A percentile compares a stretch with the other conserved stretches of the same genome.
phyloP scores from a whole-genome alignment of 2,113 vertebrate genomes.

The Geococcyx californianus region DNA sequence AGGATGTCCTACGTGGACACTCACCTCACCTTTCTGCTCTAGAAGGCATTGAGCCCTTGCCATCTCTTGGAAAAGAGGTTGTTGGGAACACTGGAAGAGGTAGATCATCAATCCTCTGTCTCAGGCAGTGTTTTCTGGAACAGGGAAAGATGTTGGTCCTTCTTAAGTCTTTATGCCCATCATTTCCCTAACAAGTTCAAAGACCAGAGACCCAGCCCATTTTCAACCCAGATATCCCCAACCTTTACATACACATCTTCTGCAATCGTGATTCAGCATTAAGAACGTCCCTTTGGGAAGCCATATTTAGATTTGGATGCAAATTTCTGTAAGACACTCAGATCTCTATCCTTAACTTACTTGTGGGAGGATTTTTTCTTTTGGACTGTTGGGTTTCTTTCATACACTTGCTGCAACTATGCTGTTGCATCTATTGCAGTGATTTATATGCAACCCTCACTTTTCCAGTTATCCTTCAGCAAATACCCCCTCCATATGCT shows the following conservation, averaged over 20 bases:
- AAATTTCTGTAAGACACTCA: background rate
- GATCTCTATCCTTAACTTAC: background rate
- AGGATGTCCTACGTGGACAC: background rate
- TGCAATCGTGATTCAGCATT: background rate
- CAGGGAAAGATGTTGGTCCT: background rate
- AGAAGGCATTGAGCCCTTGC: background rate
- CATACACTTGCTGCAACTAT: background rate
- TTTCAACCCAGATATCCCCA: background rate
- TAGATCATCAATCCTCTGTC: background rate
- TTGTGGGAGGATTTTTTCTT: background rate
- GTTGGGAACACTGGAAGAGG: background rate
- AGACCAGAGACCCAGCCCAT: accelerated
- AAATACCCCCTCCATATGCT: background rate
- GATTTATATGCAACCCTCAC: background rate
- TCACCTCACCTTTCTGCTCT: background rate
- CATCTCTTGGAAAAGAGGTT: background rate
- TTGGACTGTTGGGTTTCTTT: background rate
- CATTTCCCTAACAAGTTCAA: background rate
- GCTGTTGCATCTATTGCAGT: background rate
- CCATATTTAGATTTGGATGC: background rate
- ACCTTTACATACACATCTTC: accelerated
- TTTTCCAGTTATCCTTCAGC: background rate
- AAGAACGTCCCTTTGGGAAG: background rate
- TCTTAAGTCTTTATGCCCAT: background rate
- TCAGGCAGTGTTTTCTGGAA: background rate